phyloP scores from a whole-genome alignment of 2,113 vertebrate species.

The Calonectris borealis region DNA sequence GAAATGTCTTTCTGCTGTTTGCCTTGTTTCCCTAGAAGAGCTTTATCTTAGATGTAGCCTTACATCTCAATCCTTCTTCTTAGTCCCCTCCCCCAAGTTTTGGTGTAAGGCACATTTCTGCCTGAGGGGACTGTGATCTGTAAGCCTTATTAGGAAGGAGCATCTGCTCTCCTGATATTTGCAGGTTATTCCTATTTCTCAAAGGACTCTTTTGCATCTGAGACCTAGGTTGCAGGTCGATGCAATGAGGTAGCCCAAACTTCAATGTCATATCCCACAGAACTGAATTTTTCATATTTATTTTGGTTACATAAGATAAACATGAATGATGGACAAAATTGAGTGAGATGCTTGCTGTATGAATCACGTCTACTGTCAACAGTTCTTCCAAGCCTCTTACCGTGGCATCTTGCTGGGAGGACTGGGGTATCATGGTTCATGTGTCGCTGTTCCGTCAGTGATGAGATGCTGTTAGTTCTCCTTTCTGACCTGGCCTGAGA shows the following conservation, averaged over 20 bases:
- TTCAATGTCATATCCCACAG: background rate
- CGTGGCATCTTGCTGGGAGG: background rate
- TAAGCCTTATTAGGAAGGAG: background rate
- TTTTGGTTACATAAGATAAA: background rate
- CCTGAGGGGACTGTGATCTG: background rate
- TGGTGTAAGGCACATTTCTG: background rate
- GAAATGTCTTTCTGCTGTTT: background rate
- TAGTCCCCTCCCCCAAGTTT: background rate
- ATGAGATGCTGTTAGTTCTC: background rate
- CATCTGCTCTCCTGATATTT: background rate
- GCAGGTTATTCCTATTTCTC: background rate
- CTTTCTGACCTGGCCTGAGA: background rate
- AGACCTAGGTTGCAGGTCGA: background rate
- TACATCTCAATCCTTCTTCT: background rate
- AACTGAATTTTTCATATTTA: background rate
- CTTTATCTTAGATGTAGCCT: background rate
- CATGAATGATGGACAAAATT: background rate
- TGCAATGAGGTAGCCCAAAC: background rate
- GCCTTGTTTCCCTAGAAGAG: background rate
- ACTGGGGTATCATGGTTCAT: fast-evolving
- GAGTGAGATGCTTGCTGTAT: background rate
- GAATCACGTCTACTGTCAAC: background rate
- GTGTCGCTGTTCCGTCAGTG: background rate
- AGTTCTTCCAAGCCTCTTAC: background rate
- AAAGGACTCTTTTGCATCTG: background rate